Base-by-base conservation (phyloP, 1,140 invertebrate genomes). In the Drosophila bipectinata region DNA sequence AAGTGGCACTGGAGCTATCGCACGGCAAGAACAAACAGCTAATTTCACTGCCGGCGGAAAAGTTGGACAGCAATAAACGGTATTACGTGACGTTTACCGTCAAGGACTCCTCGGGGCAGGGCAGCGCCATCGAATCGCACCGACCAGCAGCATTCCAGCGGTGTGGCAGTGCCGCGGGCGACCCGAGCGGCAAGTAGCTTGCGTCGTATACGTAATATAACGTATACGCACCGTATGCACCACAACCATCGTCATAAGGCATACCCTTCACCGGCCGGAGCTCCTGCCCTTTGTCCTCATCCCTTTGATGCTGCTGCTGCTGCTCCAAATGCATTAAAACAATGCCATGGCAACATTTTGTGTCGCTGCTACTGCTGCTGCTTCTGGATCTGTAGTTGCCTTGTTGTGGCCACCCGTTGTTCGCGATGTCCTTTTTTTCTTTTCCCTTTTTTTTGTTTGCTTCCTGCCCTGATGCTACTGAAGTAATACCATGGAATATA, bases 31-130 rank as follows among this genome's bases (percentile, higher is more conserved):
- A 96, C 79, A 96, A 96, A 83, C 96, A 97, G 92, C 84, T 97
- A 64, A 97, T 97, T 84, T 95, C 96, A 79, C 93, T 97, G 91
- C 97, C 97, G 32, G 95, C 96, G 63, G 96, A 98, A 83, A 95
- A 94, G 91, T 92, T 97, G 79, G 96, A 97, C 90, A 96, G 95
- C 84, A 97, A 96, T 83, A 98, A 97, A 92, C 94, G 96, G 82
- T 98, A 97, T 92, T 97, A 96, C 89, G 96, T 98, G 51, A 97
- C 96, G 15, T 97, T 98, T 82, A 97, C 96, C 10, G 96, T 97
- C 12, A 96, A 96, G 90, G 96, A 95, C 32, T 90, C 90, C 28
- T 75, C 79, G 37, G 82, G 82, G 10, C 73, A 61, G 47, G 41
- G 58, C 24, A 56, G 63, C 14, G 57, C 51, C 58, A 59, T 56